Evolutionary conservation across 2,113 vertebrate genomes (phyloP).

Genomic region (Eretmochelys imbricata): DNA sequence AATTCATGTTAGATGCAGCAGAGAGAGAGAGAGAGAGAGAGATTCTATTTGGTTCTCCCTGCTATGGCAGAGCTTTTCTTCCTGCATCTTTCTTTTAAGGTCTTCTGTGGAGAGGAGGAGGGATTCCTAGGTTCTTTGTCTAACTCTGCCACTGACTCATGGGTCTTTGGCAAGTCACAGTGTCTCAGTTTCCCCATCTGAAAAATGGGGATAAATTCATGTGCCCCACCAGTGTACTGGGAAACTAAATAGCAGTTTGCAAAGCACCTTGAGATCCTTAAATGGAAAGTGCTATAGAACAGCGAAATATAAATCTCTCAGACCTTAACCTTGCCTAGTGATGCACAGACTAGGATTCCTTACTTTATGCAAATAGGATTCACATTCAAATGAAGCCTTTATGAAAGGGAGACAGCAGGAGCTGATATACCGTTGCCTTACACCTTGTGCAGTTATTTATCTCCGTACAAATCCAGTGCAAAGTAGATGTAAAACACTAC

Average conservation of each 20-base stretch:
- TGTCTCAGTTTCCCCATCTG: conserved; percentile 16
- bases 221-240: not conserved
- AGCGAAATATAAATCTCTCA: conserved; percentile 16
- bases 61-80: conserved; percentile 31
- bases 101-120: not conserved
- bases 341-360: not conserved
- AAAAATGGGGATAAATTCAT: conserved; percentile 31
- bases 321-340: conserved; percentile 13
- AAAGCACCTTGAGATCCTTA: not conserved
- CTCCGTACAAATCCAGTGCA: not conserved
- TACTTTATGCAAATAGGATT: not conserved
- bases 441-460: not conserved
- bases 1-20: conserved; percentile 58
- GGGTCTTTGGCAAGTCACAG: conserved; percentile 19
- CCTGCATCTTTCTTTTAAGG: conserved; percentile 33
- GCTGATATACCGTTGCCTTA: not conserved
- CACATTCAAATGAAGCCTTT: not conserved
- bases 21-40: not conserved
- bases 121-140: conserved; percentile 34
- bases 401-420: not conserved
- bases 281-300: not conserved
- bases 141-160: not conserved
- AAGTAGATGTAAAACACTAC: not conserved
- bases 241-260: not conserved
- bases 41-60: conserved; percentile 40